Conservation (phyloP, 2,797 vertebrate genomes). For the Syngnathus acus region DNA sequence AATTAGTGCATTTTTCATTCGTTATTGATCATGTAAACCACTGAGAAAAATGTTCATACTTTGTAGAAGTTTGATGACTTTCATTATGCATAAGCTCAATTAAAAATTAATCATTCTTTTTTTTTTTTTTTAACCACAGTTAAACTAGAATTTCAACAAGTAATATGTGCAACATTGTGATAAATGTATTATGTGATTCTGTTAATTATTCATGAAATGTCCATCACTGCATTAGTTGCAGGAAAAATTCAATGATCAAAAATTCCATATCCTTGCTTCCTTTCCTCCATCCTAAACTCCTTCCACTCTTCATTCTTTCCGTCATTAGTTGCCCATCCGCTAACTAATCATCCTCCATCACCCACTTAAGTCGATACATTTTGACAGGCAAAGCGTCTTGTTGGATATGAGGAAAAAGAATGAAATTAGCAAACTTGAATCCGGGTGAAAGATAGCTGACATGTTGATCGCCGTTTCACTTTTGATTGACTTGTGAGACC, state of each 20-base stretch:
- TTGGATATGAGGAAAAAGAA: conserved; percentile 18
- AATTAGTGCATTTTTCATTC: background rate
- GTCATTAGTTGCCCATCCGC: conserved; percentile 10
- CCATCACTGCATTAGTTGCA: background rate
- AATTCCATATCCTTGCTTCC: background rate
- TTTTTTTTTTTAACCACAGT: background rate
- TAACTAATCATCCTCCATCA: conserved; percentile 50
- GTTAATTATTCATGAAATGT: background rate
- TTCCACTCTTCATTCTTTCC: background rate
- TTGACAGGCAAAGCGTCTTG: conserved; percentile 42
- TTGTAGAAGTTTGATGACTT: background rate
- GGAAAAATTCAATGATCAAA: background rate
- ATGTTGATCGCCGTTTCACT: conserved; percentile 24
- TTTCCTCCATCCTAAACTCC: background rate
- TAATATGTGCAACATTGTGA: background rate
- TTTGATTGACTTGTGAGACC: conserved; percentile 32
- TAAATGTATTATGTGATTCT: background rate
- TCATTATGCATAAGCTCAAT: background rate
- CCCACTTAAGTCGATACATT: conserved; percentile 45
- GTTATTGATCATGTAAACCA: background rate
- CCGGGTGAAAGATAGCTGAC: conserved; percentile 31
- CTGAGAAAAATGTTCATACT: background rate
- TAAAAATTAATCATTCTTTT: background rate
- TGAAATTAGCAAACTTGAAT: conserved; percentile 23
- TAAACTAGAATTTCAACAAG: background rate